Percentiles rank a stretch among this genome's conserved stretches.
These are phyloP conservation scores for Chionodraco myersi DNA, from an alignment of 2,113 vertebrate species.

Conservation along the genomic window DNA sequence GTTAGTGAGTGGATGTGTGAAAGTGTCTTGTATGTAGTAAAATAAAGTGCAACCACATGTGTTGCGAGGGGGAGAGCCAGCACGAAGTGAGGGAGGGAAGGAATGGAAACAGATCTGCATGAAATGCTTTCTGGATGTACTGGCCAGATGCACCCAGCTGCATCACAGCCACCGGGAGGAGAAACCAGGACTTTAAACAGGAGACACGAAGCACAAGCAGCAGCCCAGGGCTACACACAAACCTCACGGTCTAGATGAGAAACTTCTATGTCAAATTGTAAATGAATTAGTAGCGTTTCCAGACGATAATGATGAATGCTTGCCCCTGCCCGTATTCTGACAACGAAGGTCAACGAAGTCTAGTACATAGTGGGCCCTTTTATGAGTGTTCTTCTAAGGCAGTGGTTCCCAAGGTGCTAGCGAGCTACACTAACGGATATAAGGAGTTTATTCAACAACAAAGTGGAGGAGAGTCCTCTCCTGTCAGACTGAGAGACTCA, in stretches of 20 bases:
- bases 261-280: neutral
- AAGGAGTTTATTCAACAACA: too few species aligned
- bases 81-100: neutral
- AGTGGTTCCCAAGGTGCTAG: too few species aligned
- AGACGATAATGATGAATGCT: neutral
- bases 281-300: neutral
- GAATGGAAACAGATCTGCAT: neutral
- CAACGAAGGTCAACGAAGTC: neutral
- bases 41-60: neutral
- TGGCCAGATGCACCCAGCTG: neutral
- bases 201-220: neutral
- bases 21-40: neutral
- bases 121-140: neutral
- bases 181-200: neutral
- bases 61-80: neutral
- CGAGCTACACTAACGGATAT: too few species aligned
- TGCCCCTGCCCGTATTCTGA: neutral
- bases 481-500: too few species aligned
- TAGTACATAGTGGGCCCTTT: neutral
- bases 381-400: neutral
- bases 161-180: neutral
- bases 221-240: neutral
- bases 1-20: neutral
- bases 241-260: neutral
- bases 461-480: too few species aligned